Base-by-base conservation (phyloP, 2,113 vertebrate genomes). In the Lophochroa leadbeateri region DNA sequence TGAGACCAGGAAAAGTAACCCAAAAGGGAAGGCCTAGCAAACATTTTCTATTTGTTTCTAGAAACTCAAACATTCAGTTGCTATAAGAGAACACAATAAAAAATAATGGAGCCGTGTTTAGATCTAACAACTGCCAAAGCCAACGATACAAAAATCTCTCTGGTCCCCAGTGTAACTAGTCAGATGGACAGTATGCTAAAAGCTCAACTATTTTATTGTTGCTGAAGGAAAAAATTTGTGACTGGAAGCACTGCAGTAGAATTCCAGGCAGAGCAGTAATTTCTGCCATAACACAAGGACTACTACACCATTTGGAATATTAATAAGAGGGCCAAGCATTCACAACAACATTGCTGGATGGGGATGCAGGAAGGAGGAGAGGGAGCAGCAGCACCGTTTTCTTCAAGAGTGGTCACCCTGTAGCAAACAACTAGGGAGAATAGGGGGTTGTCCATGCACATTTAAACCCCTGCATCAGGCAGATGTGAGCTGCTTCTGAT, bases 191-290 rank as follows among this genome's bases (percentile, higher is more conserved):
- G 31, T 53, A 88, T 37, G 79, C 64, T 95, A 74, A 18, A 78
- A 91, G 55, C 6, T 71, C 49, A 78, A 91, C 39, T 78, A 55
- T 74, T 92, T 96, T 58, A 69, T 37, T 87, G 80, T 69, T 72
- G 68, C 50, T 90, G 46, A 72, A 88, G 60, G 13, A 92, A 86
- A 96, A 61, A 71, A 75, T 14, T 13, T 35, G 57, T 43, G 44
- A 69, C n/a, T 82, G 72, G 72, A 76, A 94, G 53, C 11, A 49
- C 53, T 58, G 84, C 76, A 72, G 43, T 9, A 80, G 41, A 89
- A 96, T 88, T 94, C 78, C 71, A 94, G 58, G 33, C 78, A 93
- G 57, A 70, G 68, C 37, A 84, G 53, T 61, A 35, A 86, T 60
- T 92, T 74, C 57, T 82, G 58, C 28, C 77, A 16, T 70, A 74